Evolutionary conservation across 2,888 invertebrate species (phyloP).

Genomic region (Amorpha juglandis): DNA sequence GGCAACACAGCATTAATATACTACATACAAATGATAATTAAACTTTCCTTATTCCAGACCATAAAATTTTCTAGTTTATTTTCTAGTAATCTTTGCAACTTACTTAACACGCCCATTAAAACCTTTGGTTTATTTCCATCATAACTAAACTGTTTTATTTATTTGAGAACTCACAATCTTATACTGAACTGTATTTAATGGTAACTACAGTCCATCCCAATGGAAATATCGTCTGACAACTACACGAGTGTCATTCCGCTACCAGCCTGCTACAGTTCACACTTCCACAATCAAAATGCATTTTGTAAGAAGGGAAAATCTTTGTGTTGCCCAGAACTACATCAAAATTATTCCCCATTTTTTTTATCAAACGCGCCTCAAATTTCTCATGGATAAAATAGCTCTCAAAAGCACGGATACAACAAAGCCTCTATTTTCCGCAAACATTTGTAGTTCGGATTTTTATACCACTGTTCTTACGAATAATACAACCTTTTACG

Average conservation of each 20-base stretch:
- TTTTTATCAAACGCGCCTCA: not conserved
- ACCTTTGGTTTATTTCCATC: not conserved
- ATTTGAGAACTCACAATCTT: not conserved
- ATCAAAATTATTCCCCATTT: not conserved
- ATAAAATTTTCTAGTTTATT: slow-evolving; percentile 10
- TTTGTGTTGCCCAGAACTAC: not conserved
- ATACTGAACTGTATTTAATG: not conserved
- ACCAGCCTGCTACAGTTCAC: no score
- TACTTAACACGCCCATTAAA: not conserved
- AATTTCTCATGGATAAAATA: not conserved
- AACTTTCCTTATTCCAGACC: not conserved
- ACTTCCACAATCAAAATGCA: not conserved
- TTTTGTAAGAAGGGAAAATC: not conserved
- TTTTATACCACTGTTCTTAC: not conserved
- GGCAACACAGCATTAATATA: not conserved
- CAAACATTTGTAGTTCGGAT: not conserved
- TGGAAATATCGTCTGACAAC: no score
- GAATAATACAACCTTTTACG: not conserved
- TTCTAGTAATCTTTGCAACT: slow-evolving; percentile 1
- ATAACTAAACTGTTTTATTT: not conserved
- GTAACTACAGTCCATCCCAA: no score
- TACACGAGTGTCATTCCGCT: no score
- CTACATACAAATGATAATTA: slow-evolving; percentile 3
- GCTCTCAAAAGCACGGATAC: no score
- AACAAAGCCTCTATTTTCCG: not conserved